These are phyloP conservation scores for Holcopasites calliopsidis DNA, from an alignment of 1,140 invertebrate genomes.

Conservation along the genomic window DNA sequence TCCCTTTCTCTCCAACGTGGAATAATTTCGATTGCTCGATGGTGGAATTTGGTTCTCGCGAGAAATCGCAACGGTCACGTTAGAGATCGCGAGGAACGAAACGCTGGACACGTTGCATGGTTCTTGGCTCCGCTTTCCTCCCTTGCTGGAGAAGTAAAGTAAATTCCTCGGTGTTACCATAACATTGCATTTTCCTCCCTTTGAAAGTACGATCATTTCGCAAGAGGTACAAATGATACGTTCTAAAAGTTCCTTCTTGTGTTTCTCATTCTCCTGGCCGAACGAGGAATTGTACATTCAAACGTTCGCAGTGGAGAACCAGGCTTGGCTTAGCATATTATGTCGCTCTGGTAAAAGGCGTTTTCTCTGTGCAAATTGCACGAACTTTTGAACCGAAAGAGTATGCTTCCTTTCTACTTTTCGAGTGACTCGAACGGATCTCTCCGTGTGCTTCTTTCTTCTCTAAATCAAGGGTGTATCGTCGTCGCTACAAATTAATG, in stretches of 20 bases:
- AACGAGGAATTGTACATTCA: slow-evolving; percentile 9
- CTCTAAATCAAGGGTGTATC: no score
- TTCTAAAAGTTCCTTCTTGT: not conserved
- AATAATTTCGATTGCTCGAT: not conserved
- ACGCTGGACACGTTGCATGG: not conserved
- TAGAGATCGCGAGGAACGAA: not conserved
- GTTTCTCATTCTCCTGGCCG: not conserved
- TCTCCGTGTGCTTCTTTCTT: no score
- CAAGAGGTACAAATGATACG: slow-evolving; percentile 2
- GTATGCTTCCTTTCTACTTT: not conserved
- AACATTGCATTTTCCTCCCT: not conserved
- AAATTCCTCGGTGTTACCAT: not conserved
- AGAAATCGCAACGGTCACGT: not conserved
- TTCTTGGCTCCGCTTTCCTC: not conserved
- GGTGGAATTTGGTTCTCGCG: no score
- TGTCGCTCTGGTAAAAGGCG: not conserved
- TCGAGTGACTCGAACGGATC: no score
- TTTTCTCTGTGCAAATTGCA: not conserved
- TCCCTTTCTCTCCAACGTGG: not conserved
- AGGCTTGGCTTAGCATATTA: not conserved
- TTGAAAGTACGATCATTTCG: slow-evolving; percentile 15
- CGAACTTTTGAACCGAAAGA: not conserved
- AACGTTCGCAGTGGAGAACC: not conserved
- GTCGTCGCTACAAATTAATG: no score
- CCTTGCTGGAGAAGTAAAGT: slow-evolving; percentile 17